Conservation (phyloP, 1,140 invertebrate genomes). For the Ridgeia piscesae region DNA sequence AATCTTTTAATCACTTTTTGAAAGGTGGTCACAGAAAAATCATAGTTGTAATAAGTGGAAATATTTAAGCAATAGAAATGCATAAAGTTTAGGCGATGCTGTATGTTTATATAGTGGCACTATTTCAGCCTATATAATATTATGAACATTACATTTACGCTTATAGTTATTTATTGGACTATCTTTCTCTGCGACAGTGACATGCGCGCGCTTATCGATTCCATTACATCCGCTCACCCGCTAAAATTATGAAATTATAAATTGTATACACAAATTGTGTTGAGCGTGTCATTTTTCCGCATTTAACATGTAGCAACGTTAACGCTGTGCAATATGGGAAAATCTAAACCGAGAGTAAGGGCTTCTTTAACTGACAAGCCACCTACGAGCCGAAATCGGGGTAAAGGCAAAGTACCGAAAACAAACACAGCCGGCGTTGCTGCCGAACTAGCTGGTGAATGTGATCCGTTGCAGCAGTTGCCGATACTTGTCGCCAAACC, state of each 20-base stretch:
- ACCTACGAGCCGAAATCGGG: not conserved
- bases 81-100: not conserved
- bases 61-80: not conserved
- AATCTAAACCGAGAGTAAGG: not conserved
- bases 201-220: not conserved
- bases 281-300: not conserved
- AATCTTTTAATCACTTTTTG: not conserved
- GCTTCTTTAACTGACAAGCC: not conserved
- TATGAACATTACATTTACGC: not conserved
- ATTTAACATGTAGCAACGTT: not conserved
- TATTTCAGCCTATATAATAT: not conserved
- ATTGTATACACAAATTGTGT: not conserved
- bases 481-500: not conserved
- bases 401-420: not conserved
- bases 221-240: not conserved
- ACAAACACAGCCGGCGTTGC: not conserved
- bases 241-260: not conserved
- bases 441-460: not conserved
- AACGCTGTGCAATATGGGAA: not conserved
- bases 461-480: not conserved
- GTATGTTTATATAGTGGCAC: not conserved
- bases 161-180: not conserved
- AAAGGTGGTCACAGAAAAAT: not conserved
- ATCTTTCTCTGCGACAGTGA: not conserved
- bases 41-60: not conserved